phyloP scores from a whole-genome alignment of 2,797 vertebrate genomes.

The Harpagifer antarcticus region DNA sequence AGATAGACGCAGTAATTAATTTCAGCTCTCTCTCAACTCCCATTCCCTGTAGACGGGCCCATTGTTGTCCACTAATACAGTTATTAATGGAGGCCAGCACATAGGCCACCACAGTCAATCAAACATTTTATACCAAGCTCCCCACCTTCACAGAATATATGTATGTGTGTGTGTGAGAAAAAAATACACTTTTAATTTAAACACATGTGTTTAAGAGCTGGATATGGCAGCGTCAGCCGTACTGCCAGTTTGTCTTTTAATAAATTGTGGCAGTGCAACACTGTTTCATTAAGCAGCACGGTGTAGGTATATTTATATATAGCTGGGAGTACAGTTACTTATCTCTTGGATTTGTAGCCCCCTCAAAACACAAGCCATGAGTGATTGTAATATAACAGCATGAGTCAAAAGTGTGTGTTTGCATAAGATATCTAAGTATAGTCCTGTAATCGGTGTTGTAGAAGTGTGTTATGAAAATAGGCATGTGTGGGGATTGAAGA shows the following conservation, averaged over 20 bases:
- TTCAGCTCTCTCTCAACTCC: conserved; percentile 65
- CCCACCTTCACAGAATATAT: conserved; percentile 52
- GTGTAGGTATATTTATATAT: conserved; percentile 39
- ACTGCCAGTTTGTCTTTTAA: conserved; percentile 30
- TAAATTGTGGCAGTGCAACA: conserved; percentile 30
- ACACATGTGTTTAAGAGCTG: conserved; percentile 21
- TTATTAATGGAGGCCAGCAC: conserved; percentile 77
- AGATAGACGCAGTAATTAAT: conserved; percentile 80
- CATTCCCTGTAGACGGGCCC: conserved; percentile 64
- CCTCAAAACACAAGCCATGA: conserved; percentile 54
- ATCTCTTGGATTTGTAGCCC: conserved; percentile 48
- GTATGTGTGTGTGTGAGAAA: conserved; percentile 15
- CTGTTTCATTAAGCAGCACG: conserved; percentile 56
- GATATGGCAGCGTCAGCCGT: conserved; percentile 20
- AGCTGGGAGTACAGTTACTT: conserved; percentile 56
- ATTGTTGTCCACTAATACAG: conserved; percentile 80
- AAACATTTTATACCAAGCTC: conserved; percentile 61
- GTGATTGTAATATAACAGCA: conserved; percentile 57
- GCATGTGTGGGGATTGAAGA: conserved; percentile 70
- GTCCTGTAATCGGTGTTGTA: conserved; percentile 43
- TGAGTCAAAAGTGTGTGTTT: conserved; percentile 72
- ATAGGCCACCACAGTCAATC: conserved; percentile 75
- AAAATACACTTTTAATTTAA: neutral
- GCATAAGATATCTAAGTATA: conserved; percentile 64
- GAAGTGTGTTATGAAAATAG: conserved; percentile 57